phyloP scores from a whole-genome alignment of 1,140 invertebrate genomes.

The Cyrtorhinus lividipennis region DNA sequence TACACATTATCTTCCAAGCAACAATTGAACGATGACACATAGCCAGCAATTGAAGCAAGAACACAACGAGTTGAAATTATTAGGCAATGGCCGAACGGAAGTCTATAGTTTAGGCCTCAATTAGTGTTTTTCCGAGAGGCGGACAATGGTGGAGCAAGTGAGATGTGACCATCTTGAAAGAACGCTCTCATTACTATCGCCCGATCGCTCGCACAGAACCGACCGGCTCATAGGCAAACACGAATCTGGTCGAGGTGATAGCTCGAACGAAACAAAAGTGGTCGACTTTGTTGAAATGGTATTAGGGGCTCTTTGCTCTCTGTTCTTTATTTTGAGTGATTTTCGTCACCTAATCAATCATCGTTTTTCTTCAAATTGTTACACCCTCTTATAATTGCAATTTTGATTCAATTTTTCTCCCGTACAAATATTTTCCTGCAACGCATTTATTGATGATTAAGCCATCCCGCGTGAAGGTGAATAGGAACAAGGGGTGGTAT shows the following conservation, averaged over 20 bases:
- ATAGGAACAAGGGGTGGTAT: too few relatives aligned
- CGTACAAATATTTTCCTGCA: too few relatives aligned
- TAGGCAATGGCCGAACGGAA: constrained; percentile 14
- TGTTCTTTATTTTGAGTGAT: too few relatives aligned
- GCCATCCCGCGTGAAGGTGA: too few relatives aligned
- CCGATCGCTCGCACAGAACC: not conserved
- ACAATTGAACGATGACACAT: constrained; percentile 14
- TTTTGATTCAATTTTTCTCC: too few relatives aligned
- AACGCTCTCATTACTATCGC: constrained; percentile 3
- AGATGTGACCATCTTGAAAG: constrained; percentile 14
- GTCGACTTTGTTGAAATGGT: not conserved
- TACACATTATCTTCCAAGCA: constrained; percentile 5
- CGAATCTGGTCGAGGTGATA: not conserved
- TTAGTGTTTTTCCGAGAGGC: constrained; percentile 14
- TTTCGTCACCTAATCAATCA: too few relatives aligned
- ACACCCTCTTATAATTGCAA: too few relatives aligned
- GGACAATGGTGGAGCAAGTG: constrained; percentile 12
- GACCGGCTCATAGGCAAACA: not conserved
- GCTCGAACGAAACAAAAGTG: not conserved
- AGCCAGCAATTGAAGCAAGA: constrained; percentile 12
- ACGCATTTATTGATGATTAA: too few relatives aligned
- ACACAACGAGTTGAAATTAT: constrained; percentile 14
- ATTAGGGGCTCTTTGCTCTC: too few relatives aligned
- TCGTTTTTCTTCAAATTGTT: too few relatives aligned
- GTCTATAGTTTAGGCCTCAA: constrained; percentile 13